phyloP scores from a whole-genome alignment of 2,888 invertebrate genomes.

The Pollenia amentaria region DNA sequence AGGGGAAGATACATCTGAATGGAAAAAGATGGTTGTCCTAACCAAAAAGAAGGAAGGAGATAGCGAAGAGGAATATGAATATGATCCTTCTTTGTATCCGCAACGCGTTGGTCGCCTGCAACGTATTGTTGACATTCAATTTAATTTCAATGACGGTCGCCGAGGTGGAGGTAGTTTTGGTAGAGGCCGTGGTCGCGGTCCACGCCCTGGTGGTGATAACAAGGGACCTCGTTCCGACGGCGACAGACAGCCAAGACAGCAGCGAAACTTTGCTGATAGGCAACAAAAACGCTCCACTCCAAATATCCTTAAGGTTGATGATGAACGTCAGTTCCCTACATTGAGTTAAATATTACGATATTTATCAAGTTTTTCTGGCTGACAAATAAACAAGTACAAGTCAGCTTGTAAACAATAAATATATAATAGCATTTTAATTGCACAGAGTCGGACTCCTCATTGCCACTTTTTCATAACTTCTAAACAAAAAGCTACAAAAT shows the following conservation, averaged over 20 bases:
- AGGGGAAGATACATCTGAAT: constrained; percentile 95
- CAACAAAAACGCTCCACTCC: constrained; percentile 77
- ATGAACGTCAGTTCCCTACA: constrained; percentile 97
- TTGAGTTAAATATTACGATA: constrained; percentile 88
- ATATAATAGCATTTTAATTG: constrained; percentile 34
- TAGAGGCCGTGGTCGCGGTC: constrained; percentile 77
- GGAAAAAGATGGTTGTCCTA: constrained; percentile 95
- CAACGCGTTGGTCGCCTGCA: constrained; percentile 95
- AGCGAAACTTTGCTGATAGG: constrained; percentile 76
- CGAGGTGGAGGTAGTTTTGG: constrained; percentile 89
- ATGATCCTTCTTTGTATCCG: constrained; percentile 91
- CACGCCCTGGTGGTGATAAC: constrained; percentile 75
- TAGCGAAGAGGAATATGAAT: constrained; percentile 89
- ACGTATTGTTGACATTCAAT: constrained; percentile 93
- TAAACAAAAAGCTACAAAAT: neutral
- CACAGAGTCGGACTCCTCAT: constrained; percentile 34
- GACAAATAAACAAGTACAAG: constrained; percentile 15
- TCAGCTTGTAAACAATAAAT: constrained; percentile 35
- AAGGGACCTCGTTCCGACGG: constrained; percentile 74
- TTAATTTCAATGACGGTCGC: constrained; percentile 92
- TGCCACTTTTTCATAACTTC: constrained; percentile 13
- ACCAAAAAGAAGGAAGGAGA: constrained; percentile 86
- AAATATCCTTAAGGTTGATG: constrained; percentile 94
- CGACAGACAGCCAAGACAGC: constrained; percentile 74
- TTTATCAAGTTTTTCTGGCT: constrained; percentile 7